Conservation (phyloP, 2,113 vertebrate species). For the Pseudopodoces humilis region DNA sequence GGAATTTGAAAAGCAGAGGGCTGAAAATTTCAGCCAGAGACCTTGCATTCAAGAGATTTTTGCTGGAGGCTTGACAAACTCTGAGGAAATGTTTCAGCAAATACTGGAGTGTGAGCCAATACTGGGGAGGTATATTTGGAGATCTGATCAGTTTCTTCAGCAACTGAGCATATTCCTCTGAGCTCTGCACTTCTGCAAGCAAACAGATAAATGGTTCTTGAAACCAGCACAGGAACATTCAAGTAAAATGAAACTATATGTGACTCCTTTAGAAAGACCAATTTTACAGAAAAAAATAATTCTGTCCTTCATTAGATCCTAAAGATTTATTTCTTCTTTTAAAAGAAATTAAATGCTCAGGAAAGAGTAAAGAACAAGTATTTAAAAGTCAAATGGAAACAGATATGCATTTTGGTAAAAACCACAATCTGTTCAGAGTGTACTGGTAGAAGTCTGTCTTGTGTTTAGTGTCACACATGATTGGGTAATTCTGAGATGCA, state of each 20-base stretch:
- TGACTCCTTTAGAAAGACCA: neutral
- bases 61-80: conserved; percentile 85
- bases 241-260: neutral
- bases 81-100: conserved; percentile 91
- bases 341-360: conserved; percentile 15
- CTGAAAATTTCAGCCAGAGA: conserved; percentile 92
- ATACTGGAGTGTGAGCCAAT: conserved; percentile 93
- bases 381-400: conserved; percentile 68
- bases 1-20: conserved; percentile 88
- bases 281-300: neutral
- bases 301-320: neutral
- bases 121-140: conserved; percentile 87
- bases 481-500: conserved; percentile 71
- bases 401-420: conserved; percentile 60
- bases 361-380: conserved; percentile 14
- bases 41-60: conserved; percentile 86
- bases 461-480: conserved; percentile 51
- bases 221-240: neutral
- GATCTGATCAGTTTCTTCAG: conserved; percentile 84
- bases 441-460: conserved; percentile 64
- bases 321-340: neutral
- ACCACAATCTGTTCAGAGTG: conserved; percentile 60
- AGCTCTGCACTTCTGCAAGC: conserved; percentile 83
- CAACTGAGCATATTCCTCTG: conserved; percentile 87
- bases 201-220: neutral